These are phyloP conservation scores for Melieria crassipennis DNA, from an alignment of 2,888 invertebrate genomes.

Conservation along the genomic window DNA sequence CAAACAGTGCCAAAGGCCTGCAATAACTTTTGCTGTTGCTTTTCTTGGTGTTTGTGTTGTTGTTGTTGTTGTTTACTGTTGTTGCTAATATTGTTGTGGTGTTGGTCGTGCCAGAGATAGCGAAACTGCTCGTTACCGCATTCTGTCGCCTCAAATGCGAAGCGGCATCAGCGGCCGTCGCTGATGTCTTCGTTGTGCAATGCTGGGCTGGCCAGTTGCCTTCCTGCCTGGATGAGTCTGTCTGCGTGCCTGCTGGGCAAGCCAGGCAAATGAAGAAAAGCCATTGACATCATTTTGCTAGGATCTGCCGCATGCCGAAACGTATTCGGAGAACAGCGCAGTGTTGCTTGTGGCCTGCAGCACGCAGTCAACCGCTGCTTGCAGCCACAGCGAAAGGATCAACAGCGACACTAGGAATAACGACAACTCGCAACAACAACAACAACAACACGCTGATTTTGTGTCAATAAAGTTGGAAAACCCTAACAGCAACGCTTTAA, in stretches of 20 bases:
- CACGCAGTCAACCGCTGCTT: neutral
- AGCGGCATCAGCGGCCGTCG: too few species aligned
- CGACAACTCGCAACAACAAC: neutral
- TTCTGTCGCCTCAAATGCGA: too few species aligned
- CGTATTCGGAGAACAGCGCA: neutral
- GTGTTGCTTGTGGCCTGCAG: neutral
- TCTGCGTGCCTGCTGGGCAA: neutral
- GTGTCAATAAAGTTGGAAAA: neutral
- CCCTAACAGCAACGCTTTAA: neutral
- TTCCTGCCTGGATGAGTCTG: too few species aligned
- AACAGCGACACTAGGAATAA: neutral
- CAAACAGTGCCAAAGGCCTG: neutral
- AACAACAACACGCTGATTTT: neutral
- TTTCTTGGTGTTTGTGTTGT: too few species aligned
- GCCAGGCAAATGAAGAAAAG: neutral
- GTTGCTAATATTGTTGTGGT: neutral
- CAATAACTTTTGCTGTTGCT: neutral
- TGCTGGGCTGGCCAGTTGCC: too few species aligned
- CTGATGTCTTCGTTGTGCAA: too few species aligned
- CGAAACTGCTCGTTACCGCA: too few species aligned
- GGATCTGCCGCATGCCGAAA: neutral
- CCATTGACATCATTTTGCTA: neutral
- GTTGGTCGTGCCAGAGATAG: too few species aligned
- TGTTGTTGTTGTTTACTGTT: too few species aligned
- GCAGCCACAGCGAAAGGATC: neutral